A percentile compares a stretch with the other conserved stretches of the same genome.
These are phyloP conservation scores for Hanleya hanleyi DNA, from an alignment of 2,888 invertebrate species.

Conservation along the genomic window DNA sequence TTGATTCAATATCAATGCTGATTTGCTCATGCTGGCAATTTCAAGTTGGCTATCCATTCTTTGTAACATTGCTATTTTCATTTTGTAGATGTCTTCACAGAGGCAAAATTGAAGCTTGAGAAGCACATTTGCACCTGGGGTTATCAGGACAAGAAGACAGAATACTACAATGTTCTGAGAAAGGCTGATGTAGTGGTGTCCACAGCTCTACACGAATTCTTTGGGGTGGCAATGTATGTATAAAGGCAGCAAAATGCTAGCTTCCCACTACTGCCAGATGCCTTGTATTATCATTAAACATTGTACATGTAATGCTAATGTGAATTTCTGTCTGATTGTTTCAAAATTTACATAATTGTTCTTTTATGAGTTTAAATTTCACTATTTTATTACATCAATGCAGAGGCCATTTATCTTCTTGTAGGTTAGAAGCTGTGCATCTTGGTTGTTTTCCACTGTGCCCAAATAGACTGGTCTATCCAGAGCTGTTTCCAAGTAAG, in stretches of 20 bases:
- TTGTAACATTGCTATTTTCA: constrained; percentile 6
- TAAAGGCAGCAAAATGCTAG: background rate
- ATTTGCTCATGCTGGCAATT: too few species aligned
- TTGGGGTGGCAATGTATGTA: constrained; percentile 83
- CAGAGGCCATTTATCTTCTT: too few species aligned
- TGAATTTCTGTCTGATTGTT: too few species aligned
- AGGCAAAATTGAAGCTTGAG: constrained; percentile 74
- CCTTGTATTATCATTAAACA: too few species aligned
- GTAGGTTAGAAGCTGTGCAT: constrained; percentile 81
- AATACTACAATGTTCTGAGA: constrained; percentile 78
- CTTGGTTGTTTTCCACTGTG: constrained; percentile 83
- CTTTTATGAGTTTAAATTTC: too few species aligned
- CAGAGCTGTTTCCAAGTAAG: constrained; percentile 80
- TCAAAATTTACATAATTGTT: too few species aligned
- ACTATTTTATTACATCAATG: too few species aligned
- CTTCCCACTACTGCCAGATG: too few species aligned
- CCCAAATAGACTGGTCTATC: constrained; percentile 82
- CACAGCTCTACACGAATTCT: constrained; percentile 85
- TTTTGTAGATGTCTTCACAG: constrained; percentile 76
- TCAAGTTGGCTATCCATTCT: too few species aligned
- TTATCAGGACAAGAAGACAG: constrained; percentile 76
- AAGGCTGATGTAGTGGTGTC: constrained; percentile 81
- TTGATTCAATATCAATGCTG: too few species aligned
- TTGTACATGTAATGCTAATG: too few species aligned
- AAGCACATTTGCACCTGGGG: constrained; percentile 78